These are phyloP conservation scores for Xiphorhynchus elegans DNA, from an alignment of 2,113 vertebrate species.

Conservation along the genomic window DNA sequence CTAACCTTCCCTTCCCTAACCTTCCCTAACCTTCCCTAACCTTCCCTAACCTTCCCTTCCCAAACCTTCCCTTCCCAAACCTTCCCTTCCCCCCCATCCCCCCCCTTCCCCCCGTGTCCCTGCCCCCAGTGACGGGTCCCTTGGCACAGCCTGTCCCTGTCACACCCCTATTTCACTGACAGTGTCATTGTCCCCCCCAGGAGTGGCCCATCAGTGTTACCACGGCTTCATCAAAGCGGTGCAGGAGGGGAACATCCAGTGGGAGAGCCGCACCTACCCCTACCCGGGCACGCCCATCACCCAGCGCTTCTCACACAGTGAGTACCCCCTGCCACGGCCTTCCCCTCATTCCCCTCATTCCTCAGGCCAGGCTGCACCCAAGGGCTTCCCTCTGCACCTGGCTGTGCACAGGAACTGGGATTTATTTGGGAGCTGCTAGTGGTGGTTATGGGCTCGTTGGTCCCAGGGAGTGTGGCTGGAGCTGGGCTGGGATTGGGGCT, in stretches of 20 bases:
- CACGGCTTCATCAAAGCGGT: conserved; percentile 96
- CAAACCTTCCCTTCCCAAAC: too few species aligned
- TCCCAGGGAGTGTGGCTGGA: background rate
- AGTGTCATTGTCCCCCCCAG: conserved; percentile 48
- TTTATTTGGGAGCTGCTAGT: background rate
- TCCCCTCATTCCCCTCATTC: background rate
- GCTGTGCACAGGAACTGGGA: fast-evolving
- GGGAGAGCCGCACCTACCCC: conserved; percentile 98
- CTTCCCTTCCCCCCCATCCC: background rate
- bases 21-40: too few species aligned
- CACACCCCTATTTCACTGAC: background rate
- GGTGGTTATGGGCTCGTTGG: fast-evolving
- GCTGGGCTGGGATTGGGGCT: background rate
- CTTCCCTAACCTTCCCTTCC: too few species aligned
- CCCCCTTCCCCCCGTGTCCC: fast-evolving
- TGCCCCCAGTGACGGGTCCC: fast-evolving
- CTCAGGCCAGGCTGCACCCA: background rate
- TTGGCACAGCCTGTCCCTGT: background rate
- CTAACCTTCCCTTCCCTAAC: too few species aligned
- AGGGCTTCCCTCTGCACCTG: background rate
- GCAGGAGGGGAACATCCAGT: conserved; percentile 97
- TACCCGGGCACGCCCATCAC: conserved; percentile 98
- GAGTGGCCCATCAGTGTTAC: conserved; percentile 97
- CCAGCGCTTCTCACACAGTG: conserved; percentile 97
- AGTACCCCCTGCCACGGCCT: conserved; percentile 60